phyloP scores from a whole-genome alignment of 1,140 invertebrate genomes.

The Dryas iulia region DNA sequence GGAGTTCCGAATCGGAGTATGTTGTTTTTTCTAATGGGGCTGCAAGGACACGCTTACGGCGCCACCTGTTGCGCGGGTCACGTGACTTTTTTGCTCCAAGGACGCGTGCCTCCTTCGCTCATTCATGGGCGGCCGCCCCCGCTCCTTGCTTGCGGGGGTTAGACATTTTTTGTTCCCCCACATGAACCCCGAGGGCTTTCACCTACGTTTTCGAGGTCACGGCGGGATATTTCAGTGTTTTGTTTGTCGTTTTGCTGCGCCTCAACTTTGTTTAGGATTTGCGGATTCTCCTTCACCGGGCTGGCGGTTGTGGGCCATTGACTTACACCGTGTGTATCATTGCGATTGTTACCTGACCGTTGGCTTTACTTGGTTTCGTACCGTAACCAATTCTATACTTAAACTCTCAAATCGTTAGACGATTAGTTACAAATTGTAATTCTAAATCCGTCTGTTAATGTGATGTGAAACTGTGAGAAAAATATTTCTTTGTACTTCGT shows the following conservation, averaged over 20 bases:
- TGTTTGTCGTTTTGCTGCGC: conserved; percentile 59
- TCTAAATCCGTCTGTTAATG: not conserved
- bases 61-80: conserved; percentile 75
- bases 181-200: conserved; percentile 74
- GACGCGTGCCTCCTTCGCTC: conserved; percentile 77
- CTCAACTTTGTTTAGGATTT: conserved; percentile 56
- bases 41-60: conserved; percentile 69
- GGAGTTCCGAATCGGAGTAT: conserved; percentile 23
- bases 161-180: conserved; percentile 76
- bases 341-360: not conserved
- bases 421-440: conserved; percentile 11
- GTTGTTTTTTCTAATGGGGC: conserved; percentile 52
- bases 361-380: not conserved
- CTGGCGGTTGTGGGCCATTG: conserved; percentile 36
- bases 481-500: not conserved
- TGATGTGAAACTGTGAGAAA: conserved; percentile 15
- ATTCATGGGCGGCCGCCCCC: conserved; percentile 71
- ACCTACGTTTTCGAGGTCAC: conserved; percentile 79
- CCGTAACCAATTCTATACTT: conserved; percentile 8
- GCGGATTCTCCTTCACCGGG: conserved; percentile 39
- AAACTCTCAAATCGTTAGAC: not conserved
- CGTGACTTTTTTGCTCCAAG: conserved; percentile 79
- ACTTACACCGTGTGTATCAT: conserved; percentile 15
- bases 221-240: conserved; percentile 71
- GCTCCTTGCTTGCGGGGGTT: conserved; percentile 69